A percentile compares a stretch with the other conserved stretches of the same genome.
Evolutionary conservation across 2,888 invertebrate genomes (phyloP).

Genomic region (Germaria angustata): DNA sequence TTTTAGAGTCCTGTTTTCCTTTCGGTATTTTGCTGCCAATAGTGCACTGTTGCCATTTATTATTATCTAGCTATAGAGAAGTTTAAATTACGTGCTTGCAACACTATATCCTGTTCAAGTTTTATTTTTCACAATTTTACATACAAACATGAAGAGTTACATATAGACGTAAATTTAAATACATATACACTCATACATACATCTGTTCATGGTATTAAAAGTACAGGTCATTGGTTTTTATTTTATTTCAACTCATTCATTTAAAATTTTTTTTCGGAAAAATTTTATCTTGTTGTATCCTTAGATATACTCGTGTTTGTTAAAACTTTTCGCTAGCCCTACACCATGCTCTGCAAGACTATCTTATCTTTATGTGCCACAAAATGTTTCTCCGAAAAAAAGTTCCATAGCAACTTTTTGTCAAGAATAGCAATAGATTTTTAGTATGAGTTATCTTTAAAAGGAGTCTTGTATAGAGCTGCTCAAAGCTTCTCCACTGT

Average conservation of each 20-base stretch:
- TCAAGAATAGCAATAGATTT: too few relatives aligned
- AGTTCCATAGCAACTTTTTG: too few relatives aligned
- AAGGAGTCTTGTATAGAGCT: too few relatives aligned
- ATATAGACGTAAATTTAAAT: background rate
- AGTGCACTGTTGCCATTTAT: constrained; percentile 42
- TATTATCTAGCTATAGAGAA: constrained; percentile 48
- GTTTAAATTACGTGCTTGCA: constrained; percentile 63
- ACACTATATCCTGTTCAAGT: constrained; percentile 44
- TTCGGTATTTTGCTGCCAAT: background rate
- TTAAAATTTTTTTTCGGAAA: background rate
- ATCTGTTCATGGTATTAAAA: background rate
- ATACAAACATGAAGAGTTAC: background rate
- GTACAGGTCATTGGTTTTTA: constrained; percentile 59
- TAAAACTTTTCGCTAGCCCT: background rate
- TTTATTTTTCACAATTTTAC: background rate
- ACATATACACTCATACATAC: background rate
- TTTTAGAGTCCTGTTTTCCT: background rate
- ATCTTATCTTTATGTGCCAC: too few relatives aligned
- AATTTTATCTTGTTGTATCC: constrained; percentile 22
- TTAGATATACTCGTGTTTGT: background rate
- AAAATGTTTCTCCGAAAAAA: too few relatives aligned
- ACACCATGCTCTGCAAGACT: background rate
- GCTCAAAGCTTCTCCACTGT: too few relatives aligned
- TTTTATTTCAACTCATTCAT: constrained; percentile 53
- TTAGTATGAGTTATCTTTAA: too few relatives aligned